phyloP scores from a whole-genome alignment of 2,113 vertebrate genomes.

The Macrotus californicus region DNA sequence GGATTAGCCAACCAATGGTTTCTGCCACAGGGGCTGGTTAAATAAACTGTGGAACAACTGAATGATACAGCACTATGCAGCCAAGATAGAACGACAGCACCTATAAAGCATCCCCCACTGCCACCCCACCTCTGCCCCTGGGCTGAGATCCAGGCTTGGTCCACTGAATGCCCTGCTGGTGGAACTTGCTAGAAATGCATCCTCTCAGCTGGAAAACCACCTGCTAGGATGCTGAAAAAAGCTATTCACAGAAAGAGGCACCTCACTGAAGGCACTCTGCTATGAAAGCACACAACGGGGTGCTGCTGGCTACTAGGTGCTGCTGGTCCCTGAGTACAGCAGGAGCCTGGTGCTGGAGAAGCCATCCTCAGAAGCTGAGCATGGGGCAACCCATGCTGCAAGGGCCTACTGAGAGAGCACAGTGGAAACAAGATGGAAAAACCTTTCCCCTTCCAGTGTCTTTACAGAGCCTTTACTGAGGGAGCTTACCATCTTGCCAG shows the following conservation, averaged over 20 bases:
- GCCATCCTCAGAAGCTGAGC: neutral
- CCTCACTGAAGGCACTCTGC: neutral
- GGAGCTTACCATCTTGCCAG: neutral
- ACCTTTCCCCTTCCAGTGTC: neutral
- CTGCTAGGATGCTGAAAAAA: neutral
- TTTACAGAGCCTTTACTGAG: neutral
- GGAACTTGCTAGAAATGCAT: neutral
- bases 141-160: neutral
- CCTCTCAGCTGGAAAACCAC: neutral
- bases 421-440: neutral
- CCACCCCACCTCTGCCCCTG: neutral
- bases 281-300: neutral
- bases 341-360: neutral
- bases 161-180: neutral
- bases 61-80: neutral
- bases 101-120: neutral
- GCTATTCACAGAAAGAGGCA: neutral
- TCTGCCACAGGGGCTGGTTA: neutral
- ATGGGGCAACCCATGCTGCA: neutral
- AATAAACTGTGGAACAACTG: neutral
- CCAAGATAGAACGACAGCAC: neutral
- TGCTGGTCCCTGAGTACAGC: neutral
- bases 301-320: neutral
- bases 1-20: neutral
- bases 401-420: neutral